These are phyloP conservation scores for Hydrotaea cyrtoneurina DNA, from an alignment of 2,888 invertebrate species.

Conservation along the genomic window DNA sequence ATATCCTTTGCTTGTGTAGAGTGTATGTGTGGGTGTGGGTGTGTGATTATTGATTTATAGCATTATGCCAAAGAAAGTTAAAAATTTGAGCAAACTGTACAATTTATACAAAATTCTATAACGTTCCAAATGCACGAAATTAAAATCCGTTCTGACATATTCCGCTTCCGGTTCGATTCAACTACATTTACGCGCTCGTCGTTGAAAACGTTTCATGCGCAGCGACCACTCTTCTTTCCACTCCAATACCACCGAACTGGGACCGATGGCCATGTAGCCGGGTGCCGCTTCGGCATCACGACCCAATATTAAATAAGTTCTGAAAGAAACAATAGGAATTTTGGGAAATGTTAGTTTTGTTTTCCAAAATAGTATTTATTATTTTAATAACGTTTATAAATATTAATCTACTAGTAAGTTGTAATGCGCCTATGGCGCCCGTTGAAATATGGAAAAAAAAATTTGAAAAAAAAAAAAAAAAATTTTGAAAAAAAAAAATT, in stretches of 20 bases:
- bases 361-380: too few species aligned
- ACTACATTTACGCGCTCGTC: conserved; percentile 80
- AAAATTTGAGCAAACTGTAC: conserved; percentile 80
- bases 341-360: too few species aligned
- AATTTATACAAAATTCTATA: conserved; percentile 80
- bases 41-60: conserved; percentile 71
- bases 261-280: conserved; percentile 78
- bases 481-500: too few species aligned
- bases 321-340: conserved; percentile 58
- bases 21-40: conserved; percentile 40
- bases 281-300: conserved; percentile 79
- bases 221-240: conserved; percentile 80
- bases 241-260: conserved; percentile 79
- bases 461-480: too few species aligned
- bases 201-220: conserved; percentile 80
- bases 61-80: conserved; percentile 80
- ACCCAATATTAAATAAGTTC: conserved; percentile 79
- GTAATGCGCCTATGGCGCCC: too few species aligned
- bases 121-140: conserved; percentile 79
- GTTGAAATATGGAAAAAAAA: too few species aligned
- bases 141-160: conserved; percentile 80
- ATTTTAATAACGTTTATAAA: too few species aligned
- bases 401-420: too few species aligned
- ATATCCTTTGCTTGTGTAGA: conserved; percentile 28
- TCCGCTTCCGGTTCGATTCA: conserved; percentile 81